Conservation (phyloP, 1,140 invertebrate species). For the Reticulitermes speratus region DNA sequence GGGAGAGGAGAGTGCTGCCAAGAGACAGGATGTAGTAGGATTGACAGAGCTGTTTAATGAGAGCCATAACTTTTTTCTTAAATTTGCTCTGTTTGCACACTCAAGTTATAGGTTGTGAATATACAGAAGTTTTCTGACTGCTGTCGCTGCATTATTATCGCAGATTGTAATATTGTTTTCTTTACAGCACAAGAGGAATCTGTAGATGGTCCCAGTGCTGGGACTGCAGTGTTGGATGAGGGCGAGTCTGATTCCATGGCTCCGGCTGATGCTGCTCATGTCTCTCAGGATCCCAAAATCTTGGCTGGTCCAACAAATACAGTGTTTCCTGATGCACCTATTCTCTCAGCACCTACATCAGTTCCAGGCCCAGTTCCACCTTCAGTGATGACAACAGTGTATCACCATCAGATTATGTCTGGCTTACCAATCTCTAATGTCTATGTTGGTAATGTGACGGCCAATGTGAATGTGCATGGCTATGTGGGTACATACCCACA, state of each 20-base stretch:
- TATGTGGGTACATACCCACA: conserved; percentile 27
- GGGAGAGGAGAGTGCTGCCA: too few species aligned
- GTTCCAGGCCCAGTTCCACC: conserved; percentile 31
- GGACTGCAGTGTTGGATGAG: neutral
- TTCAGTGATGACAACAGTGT: conserved; percentile 29
- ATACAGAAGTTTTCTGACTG: too few species aligned
- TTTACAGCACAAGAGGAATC: neutral
- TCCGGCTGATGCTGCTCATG: conserved; percentile 2
- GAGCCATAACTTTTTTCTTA: too few species aligned
- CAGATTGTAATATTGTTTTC: neutral
- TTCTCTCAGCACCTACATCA: conserved; percentile 17
- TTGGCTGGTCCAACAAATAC: neutral
- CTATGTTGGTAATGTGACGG: conserved; percentile 34
- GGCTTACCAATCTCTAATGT: conserved; percentile 33
- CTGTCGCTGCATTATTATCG: neutral
- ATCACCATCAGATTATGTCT: conserved; percentile 16
- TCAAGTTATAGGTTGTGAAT: too few species aligned
- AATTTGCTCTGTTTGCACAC: too few species aligned
- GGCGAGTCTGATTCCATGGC: neutral
- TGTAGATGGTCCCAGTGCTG: neutral
- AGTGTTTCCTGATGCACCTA: neutral
- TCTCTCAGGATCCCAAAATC: neutral
- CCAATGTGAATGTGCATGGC: conserved; percentile 36
- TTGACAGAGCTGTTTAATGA: too few species aligned
- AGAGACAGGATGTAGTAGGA: too few species aligned